A percentile compares a stretch with the other conserved stretches of the same genome.
phyloP scores from a whole-genome alignment of 1,140 invertebrate species.

The Lasioglossum baleicum region DNA sequence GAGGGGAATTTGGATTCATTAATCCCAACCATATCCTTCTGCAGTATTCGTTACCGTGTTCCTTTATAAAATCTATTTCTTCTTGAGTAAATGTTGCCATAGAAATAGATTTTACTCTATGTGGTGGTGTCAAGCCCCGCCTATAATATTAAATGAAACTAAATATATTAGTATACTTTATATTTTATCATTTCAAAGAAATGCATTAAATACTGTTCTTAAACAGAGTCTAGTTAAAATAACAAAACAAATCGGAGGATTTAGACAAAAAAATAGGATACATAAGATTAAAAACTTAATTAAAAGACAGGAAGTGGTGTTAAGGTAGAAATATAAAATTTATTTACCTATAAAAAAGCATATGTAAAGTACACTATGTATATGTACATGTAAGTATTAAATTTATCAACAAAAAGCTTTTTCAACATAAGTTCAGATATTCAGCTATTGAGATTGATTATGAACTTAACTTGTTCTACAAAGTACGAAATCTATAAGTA shows the following conservation, averaged over 20 bases:
- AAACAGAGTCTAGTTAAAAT: no score
- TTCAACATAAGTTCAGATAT: no score
- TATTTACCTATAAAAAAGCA: neutral
- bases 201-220: neutral
- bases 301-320: neutral
- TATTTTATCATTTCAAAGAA: neutral
- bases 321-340: neutral
- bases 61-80: slow-evolving; percentile 95
- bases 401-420: no score
- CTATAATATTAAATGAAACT: slow-evolving; percentile 80
- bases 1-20: slow-evolving; percentile 82
- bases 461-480: neutral
- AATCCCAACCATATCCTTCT: slow-evolving; percentile 93
- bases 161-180: neutral
- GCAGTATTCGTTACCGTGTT: slow-evolving; percentile 96
- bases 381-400: neutral
- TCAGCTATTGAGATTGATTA: no score
- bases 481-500: neutral
- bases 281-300: neutral
- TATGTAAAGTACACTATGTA: neutral
- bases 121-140: slow-evolving; percentile 96
- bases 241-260: neutral
- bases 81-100: slow-evolving; percentile 98
- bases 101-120: slow-evolving; percentile 98
- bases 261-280: neutral